Conservation (phyloP, 2,888 invertebrate species). For the Ephialtes manifestator region DNA sequence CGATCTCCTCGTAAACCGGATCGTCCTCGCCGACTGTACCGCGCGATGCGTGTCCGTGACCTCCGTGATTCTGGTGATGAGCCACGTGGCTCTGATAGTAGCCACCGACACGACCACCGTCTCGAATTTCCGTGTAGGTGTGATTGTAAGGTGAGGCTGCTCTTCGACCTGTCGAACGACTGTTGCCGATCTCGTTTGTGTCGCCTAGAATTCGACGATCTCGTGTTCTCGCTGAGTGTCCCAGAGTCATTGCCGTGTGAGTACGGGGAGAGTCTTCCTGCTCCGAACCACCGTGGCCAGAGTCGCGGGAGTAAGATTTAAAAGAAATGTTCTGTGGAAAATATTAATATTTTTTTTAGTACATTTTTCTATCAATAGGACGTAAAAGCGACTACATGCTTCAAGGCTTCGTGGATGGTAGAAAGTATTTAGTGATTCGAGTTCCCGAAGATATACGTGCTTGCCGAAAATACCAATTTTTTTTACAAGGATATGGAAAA, state of each 20-base stretch:
- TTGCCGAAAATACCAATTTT: neutral
- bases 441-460: neutral
- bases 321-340: constrained; percentile 93
- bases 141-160: constrained; percentile 90
- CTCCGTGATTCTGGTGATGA: constrained; percentile 84
- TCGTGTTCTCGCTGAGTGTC: constrained; percentile 80
- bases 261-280: constrained; percentile 90
- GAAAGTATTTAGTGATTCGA: neutral
- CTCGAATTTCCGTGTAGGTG: constrained; percentile 92
- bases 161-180: constrained; percentile 86
- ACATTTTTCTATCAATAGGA: too few relatives aligned
- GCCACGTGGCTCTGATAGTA: constrained; percentile 80
- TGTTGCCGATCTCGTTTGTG: constrained; percentile 86
- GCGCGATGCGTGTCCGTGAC: constrained; percentile 86
- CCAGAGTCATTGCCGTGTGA: constrained; percentile 86
- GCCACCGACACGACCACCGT: constrained; percentile 83
- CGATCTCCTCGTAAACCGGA: constrained; percentile 94
- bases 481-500: neutral
- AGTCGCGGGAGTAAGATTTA: constrained; percentile 91
- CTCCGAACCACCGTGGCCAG: constrained; percentile 89
- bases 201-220: constrained; percentile 73
- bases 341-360: neutral
- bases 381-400: too few relatives aligned
- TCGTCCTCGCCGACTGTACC: constrained; percentile 87
- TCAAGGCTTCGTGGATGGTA: too few relatives aligned